Evolutionary conservation across 1,140 invertebrate species (phyloP), one percentile per base, ranked within the genome.

Genomic region (Ephestia elutella): DNA sequence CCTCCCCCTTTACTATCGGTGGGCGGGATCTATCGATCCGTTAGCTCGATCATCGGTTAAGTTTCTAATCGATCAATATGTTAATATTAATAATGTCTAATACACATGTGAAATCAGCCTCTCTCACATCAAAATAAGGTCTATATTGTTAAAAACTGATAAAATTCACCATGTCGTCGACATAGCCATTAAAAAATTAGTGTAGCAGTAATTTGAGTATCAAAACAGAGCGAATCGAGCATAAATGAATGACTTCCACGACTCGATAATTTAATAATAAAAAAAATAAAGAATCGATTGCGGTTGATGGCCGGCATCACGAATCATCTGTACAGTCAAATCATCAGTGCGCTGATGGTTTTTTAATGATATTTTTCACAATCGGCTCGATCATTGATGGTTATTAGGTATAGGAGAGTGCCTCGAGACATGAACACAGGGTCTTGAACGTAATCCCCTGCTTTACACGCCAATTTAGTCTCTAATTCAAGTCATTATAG

Each of bases 321-420:
- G 71, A 73, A 75, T 67, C 71, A 66, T 65, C 75, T 64, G 64
- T 65, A 74, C 73, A 75, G 72, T 75, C 76, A 76, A 86, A 87
- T 82, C 81, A 86, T 86, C 81, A 83, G 50, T 71, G 68, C 76
- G 69, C 77, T 87, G 84, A 86, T 87, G 81, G 81, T 86, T 86
- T 86, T 87, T 87, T 87, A 86, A 86, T 87, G 82, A 84, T 87
- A 86, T 86, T 87, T 87, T 87, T 86, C 81, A 84, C 84, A 84
- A 87, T 86, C 80, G 80, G 70, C 66, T 72, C 75, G 80, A 87
- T 87, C 80, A 83, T 85, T 83, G 82, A 80, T 75, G 80, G 84
- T 80, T 85, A 82, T 87, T 87, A 87, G 77, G 73, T 79, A 79
- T 78, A 81, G 73, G 68, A 70, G 63, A 80, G 63, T 69, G 79